Evolutionary conservation across 30 jellyfish, hydroid and myxozoan genomes (phyloP).

Genomic region (Aurelia aurita): DNA sequence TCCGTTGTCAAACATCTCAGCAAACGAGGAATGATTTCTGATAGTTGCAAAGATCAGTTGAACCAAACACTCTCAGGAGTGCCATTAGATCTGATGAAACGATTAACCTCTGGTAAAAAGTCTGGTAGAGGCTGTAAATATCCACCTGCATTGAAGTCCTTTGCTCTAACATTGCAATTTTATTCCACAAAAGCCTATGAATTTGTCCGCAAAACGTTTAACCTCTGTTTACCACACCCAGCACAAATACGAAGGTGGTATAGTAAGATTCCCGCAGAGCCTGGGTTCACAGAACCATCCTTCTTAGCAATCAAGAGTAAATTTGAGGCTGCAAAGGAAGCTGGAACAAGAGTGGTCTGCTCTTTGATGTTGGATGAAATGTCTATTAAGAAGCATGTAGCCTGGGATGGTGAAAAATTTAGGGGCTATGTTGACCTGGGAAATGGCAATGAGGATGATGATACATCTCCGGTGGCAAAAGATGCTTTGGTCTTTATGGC

Average conservation of each 20-base stretch:
- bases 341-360: conserved; percentile 16
- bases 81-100: conserved; percentile 27
- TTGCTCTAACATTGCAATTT: conserved; percentile 60
- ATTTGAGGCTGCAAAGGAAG: conserved; percentile 16
- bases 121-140: conserved; percentile 44
- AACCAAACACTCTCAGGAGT: conserved; percentile 20
- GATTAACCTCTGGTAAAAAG: conserved; percentile 19
- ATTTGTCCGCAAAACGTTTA: conserved; percentile 47
- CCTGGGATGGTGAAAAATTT: conserved; percentile 52
- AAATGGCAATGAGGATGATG: conserved; percentile 48
- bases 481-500: conserved; percentile 66
- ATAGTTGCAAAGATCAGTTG: conserved; percentile 24
- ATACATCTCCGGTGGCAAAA: conserved; percentile 47
- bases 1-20: background rate
- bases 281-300: conserved; percentile 51
- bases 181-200: conserved; percentile 64
- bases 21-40: conserved; percentile 1
- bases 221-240: conserved; percentile 51
- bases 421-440: conserved; percentile 69
- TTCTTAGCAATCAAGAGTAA: conserved; percentile 11
- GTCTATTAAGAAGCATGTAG: conserved; percentile 31
- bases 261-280: conserved; percentile 33
- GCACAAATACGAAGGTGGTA: conserved; percentile 43
- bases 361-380: conserved; percentile 53
- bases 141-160: conserved; percentile 24